Base-by-base conservation (phyloP, 2,888 invertebrate genomes). In the Antheraea assamensis region DNA sequence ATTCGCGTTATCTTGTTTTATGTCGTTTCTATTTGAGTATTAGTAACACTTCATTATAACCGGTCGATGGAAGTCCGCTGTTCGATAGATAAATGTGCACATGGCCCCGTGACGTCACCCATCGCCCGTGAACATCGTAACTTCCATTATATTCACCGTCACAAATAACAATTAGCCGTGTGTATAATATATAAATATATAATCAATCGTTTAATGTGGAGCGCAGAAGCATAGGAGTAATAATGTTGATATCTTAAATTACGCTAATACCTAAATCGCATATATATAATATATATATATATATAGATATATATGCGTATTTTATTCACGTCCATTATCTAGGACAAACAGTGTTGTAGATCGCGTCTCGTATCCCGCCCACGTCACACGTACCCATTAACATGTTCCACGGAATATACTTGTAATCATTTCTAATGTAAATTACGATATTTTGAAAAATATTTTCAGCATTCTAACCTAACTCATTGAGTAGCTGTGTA, bases 21-120 rank as follows among this genome's bases (percentile, higher is more conserved):
- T 13, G 13, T 10, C n/a, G 58, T 58, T 13, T 24, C 58, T 58
- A 58, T 64, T 64, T 30, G 27, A 64, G 21, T 17, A 30, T 24
- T 58, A 64, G 5, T 64, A 64, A 30, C 30, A 30, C 30, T 64
- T 58, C 27, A 64, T 30, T 64, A 64, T 64, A 30, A 27, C 30
- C 27, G 30, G 27, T 64, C 17, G 5, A 30, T 64, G 30, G 27
- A 82, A 78, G 78, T 79, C 72, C 76, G 83, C 78, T 83, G 83
- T 85, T 82, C 81, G 76, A 72, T 75, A 71, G 74, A 75, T 74
- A 73, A 74, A 74, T 77, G 80, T 80, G 83, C 87, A 88, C 86
- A 89, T 88, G 88, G 87, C 88, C 80, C 72, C 71, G 73, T 86
- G 85, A 87, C 88, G 88, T 85, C 82, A n/a, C n/a, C n/a, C n/a